These are phyloP conservation scores for Drosophila rufa DNA, from an alignment of 1,140 invertebrate genomes.

Conservation along the genomic window DNA sequence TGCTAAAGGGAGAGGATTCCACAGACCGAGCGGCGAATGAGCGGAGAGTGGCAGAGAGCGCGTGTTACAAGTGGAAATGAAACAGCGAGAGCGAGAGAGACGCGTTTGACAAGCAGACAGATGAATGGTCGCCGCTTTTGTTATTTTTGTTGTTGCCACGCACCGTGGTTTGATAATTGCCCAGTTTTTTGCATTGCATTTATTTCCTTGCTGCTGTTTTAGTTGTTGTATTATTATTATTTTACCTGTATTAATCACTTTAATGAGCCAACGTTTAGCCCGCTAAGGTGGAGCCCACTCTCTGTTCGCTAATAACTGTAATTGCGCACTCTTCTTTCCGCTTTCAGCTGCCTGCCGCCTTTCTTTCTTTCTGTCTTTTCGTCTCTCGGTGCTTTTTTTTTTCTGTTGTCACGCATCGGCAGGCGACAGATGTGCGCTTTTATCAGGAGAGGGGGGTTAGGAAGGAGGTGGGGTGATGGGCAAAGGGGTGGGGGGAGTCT, in stretches of 20 bases:
- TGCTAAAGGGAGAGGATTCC: no score
- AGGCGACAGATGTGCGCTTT: slow-evolving; percentile 68
- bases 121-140: slow-evolving; percentile 28
- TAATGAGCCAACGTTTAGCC: slow-evolving; percentile 74
- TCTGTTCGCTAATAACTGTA: slow-evolving; percentile 72
- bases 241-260: slow-evolving; percentile 67
- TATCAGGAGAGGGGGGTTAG: slow-evolving; percentile 29
- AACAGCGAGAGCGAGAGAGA: slow-evolving; percentile 55
- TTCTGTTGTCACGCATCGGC: slow-evolving; percentile 65
- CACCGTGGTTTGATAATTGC: slow-evolving; percentile 75
- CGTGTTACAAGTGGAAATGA: slow-evolving; percentile 70
- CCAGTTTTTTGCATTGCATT: slow-evolving; percentile 48
- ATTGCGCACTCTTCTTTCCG: slow-evolving; percentile 62
- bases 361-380: slow-evolving; percentile 17
- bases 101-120: slow-evolving; percentile 42
- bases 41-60: slow-evolving; percentile 17
- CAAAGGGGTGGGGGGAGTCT: slow-evolving; percentile 27
- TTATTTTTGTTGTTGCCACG: slow-evolving; percentile 40
- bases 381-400: slow-evolving; percentile 21
- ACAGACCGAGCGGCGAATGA: slow-evolving; percentile 54
- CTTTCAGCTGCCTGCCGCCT: slow-evolving; percentile 16
- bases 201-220: slow-evolving; percentile 19
- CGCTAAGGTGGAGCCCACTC: slow-evolving; percentile 52
- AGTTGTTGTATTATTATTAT: slow-evolving; percentile 38
- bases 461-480: no score